Evolutionary conservation across 2,797 vertebrate species (phyloP).

Genomic region (Mergus octosetaceus): DNA sequence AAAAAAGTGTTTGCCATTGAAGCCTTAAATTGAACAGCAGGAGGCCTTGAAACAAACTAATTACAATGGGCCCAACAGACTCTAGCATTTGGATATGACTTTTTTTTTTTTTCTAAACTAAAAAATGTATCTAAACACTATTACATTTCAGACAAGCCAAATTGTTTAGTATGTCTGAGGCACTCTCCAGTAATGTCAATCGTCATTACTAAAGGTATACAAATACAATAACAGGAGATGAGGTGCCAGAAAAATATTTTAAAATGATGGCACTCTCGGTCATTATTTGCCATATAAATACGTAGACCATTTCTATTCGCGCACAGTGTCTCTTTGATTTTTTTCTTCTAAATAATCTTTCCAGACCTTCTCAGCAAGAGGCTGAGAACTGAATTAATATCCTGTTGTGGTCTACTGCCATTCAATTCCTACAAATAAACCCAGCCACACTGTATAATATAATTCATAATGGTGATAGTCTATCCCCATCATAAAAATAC

Average conservation of each 20-base stretch:
- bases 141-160: not conserved
- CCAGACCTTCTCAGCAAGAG: not conserved
- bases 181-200: not conserved
- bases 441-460: not conserved
- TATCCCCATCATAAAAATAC: not conserved
- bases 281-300: not conserved
- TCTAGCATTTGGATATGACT: too few relatives aligned
- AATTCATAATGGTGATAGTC: not conserved
- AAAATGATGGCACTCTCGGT: not conserved
- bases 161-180: not conserved
- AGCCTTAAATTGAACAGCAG: not conserved
- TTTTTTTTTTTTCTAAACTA: too few relatives aligned
- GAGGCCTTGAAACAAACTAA: not conserved
- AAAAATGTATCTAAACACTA: not conserved
- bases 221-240: not conserved
- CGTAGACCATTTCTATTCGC: not conserved
- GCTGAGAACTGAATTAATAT: not conserved
- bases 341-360: not conserved
- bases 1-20: not conserved
- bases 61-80: too few relatives aligned
- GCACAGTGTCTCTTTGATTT: not conserved
- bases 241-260: not conserved
- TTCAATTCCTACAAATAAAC: slow-evolving; percentile 18
- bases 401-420: not conserved
- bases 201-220: not conserved